Conservation (phyloP, 2,797 vertebrate species). For the Smutsia temminckii region DNA sequence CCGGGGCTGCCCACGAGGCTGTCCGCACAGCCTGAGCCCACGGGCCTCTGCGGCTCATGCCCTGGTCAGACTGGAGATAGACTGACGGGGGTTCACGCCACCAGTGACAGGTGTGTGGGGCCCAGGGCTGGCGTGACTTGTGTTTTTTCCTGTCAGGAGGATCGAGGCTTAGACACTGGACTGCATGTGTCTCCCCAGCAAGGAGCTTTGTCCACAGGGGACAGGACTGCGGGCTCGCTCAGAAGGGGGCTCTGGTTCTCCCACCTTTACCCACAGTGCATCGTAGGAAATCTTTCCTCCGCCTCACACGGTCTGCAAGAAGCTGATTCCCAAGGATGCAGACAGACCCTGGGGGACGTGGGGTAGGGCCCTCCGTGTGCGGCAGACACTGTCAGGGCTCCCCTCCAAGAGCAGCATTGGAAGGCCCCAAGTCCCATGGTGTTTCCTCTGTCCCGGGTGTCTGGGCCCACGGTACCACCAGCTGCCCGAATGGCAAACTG, state of each 20-base stretch:
- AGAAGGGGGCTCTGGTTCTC: not conserved
- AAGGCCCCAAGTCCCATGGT: no score
- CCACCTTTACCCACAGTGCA: rapidly evolving
- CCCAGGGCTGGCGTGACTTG: not conserved
- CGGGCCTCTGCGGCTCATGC: rapidly evolving
- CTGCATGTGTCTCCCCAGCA: not conserved
- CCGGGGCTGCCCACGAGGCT: not conserved
- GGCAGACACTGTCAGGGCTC: rapidly evolving
- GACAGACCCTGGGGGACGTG: not conserved
- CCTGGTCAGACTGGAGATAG: rapidly evolving
- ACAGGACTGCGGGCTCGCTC: not conserved
- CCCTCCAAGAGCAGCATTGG: not conserved
- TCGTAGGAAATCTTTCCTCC: not conserved
- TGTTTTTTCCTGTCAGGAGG: not conserved
- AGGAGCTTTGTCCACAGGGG: rapidly evolving
- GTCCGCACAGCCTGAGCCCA: not conserved
- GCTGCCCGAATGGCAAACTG: no score
- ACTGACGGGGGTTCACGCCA: rapidly evolving
- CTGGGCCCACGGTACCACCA: no score
- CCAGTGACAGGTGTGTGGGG: not conserved
- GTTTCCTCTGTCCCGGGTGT: no score
- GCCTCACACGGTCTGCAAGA: not conserved
- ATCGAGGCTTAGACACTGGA: rapidly evolving
- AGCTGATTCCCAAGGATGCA: not conserved
- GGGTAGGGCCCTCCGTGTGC: no score